Evolutionary conservation across 1,140 invertebrate species (phyloP).

Genomic region (Belonocnema kinseyi): DNA sequence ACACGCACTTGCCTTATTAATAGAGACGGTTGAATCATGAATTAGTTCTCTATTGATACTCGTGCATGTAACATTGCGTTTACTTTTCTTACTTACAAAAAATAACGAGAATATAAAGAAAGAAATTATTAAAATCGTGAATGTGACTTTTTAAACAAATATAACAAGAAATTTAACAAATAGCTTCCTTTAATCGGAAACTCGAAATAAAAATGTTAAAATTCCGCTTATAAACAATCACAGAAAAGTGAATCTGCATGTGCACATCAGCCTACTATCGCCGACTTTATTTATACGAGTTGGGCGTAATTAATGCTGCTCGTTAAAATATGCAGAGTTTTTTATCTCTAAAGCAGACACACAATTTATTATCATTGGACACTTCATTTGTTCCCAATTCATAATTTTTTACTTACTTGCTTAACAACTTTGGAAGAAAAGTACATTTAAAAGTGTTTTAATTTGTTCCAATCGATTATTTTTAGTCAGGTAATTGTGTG

Average conservation of each 20-base stretch:
- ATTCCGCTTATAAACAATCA: neutral
- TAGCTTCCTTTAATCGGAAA: neutral
- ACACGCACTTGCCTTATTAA: conserved; percentile 52
- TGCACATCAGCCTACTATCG: conserved; percentile 23
- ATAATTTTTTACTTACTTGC: too few relatives aligned
- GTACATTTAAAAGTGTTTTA: too few relatives aligned
- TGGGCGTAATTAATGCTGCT: conserved; percentile 20
- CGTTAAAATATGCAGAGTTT: conserved; percentile 10
- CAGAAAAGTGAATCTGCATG: conserved; percentile 11
- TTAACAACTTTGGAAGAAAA: too few relatives aligned
- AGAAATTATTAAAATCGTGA: neutral
- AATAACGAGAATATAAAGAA: too few relatives aligned
- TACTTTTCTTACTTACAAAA: conserved; percentile 29
- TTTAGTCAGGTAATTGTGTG: too few relatives aligned
- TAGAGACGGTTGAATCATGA: conserved; percentile 54
- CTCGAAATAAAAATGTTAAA: neutral
- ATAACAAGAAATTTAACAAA: too few relatives aligned
- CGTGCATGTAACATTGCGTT: conserved; percentile 48
- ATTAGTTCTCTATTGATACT: conserved; percentile 57
- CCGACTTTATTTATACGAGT: conserved; percentile 13
- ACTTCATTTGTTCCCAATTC: too few relatives aligned
- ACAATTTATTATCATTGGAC: too few relatives aligned
- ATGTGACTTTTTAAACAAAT: neutral
- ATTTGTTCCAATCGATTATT: too few relatives aligned
- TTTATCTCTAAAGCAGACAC: neutral